A percentile compares a stretch with the other conserved stretches of the same genome.
Conservation (phyloP, 2,113 vertebrate genomes). For the Cyanoliseus patagonus region DNA sequence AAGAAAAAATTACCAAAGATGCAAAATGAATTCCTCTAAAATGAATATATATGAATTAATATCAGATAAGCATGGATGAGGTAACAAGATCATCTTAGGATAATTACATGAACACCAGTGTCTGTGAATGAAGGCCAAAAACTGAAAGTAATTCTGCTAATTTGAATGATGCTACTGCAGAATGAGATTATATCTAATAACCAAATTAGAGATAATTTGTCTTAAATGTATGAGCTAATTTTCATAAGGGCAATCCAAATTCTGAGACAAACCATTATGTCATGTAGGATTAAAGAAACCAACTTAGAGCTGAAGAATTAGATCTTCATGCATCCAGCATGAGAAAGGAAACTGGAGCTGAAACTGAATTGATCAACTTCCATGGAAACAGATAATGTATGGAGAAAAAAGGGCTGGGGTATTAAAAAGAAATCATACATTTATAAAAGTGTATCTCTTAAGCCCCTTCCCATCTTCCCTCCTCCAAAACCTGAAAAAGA, state of each 20-base stretch:
- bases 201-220: not conserved
- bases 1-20: not conserved
- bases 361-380: not conserved
- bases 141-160: not conserved
- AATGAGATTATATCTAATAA: not conserved
- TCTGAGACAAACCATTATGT: not conserved
- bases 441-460: not conserved
- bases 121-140: not conserved
- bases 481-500: not conserved
- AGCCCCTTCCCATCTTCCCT: not conserved
- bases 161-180: not conserved
- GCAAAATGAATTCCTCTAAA: not conserved
- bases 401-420: not conserved
- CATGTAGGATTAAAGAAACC: not conserved
- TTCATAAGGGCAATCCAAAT: not conserved
- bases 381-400: constrained; percentile 7
- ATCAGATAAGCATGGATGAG: not conserved
- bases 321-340: not conserved
- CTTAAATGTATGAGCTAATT: not conserved
- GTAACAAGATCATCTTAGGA: not conserved
- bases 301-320: not conserved
- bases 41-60: not conserved
- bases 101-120: not conserved
- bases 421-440: not conserved
- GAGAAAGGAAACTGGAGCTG: not conserved